phyloP scores from a whole-genome alignment of 2,797 vertebrate genomes.

The Gymnothorax javanicus region DNA sequence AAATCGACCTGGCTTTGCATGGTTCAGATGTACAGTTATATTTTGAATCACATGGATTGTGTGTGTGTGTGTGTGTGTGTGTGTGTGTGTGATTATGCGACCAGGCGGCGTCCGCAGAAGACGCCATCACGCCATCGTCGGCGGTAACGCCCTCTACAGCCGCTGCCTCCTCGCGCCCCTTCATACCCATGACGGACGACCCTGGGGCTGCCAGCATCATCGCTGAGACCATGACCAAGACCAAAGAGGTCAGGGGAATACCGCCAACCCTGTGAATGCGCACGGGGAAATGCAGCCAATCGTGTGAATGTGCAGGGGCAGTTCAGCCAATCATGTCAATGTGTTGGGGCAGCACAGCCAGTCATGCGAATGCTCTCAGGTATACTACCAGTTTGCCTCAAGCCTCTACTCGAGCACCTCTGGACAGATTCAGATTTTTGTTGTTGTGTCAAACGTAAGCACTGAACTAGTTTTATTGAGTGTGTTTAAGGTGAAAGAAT shows the following conservation, averaged over 20 bases:
- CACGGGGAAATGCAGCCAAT: not conserved
- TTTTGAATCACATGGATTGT: not conserved
- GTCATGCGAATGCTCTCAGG: not conserved
- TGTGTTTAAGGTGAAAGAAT: no score
- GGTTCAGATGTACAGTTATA: not conserved
- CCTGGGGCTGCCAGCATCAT: constrained; percentile 98
- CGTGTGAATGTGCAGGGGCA: not conserved
- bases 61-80: constrained; percentile 4
- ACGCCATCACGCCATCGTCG: constrained; percentile 87
- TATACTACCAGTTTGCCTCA: not conserved
- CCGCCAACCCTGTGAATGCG: not conserved
- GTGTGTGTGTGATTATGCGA: constrained; percentile 23
- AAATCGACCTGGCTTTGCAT: not conserved
- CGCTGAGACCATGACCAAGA: constrained; percentile 98
- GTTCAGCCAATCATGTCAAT: not conserved
- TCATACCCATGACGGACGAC: constrained; percentile 97
- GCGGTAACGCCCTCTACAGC: constrained; percentile 92
- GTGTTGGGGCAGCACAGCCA: not conserved
- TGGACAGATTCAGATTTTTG: no score
- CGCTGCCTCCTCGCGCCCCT: constrained; percentile 89
- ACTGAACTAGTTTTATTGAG: no score
- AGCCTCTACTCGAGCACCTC: no score
- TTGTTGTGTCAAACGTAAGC: no score
- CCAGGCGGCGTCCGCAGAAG: constrained; percentile 86
- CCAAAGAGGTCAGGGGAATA: constrained; percentile 82